Percentiles rank a stretch among this genome's conserved stretches.
phyloP scores from a whole-genome alignment of 2,113 vertebrate species.

The Mellivora capensis region DNA sequence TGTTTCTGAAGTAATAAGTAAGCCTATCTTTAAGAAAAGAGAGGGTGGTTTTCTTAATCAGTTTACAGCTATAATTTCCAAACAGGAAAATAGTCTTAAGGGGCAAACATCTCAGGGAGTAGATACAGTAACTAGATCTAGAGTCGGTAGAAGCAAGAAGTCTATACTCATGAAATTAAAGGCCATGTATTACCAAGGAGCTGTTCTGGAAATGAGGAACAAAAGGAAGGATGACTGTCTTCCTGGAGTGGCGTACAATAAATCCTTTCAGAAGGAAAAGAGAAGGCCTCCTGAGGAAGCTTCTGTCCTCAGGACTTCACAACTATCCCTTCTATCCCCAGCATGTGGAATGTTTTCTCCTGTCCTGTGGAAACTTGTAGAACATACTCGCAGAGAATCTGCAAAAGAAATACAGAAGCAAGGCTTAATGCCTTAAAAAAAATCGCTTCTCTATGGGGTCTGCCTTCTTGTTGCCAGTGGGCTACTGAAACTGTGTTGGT shows the following conservation, averaged over 20 bases:
- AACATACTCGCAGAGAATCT: background rate
- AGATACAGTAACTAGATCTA: conserved; percentile 71
- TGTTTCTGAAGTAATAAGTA: conserved; percentile 74
- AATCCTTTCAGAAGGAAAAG: background rate
- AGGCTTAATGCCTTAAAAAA: background rate
- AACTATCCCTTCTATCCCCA: background rate
- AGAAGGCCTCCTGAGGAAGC: background rate
- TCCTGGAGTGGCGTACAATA: background rate
- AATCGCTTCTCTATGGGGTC: background rate
- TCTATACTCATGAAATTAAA: conserved; percentile 77
- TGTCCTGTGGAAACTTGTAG: background rate
- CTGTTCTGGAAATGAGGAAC: conserved; percentile 49
- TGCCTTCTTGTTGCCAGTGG: background rate
- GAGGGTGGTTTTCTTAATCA: conserved; percentile 70
- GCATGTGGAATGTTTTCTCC: background rate
- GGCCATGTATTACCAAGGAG: conserved; percentile 58
- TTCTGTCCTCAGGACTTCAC: background rate
- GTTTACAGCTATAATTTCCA: conserved; percentile 73
- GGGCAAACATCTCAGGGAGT: conserved; percentile 72
- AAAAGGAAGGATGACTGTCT: conserved; percentile 5
- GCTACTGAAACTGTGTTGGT: background rate
- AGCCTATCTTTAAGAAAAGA: conserved; percentile 74
- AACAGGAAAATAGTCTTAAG: conserved; percentile 75
- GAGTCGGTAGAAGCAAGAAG: conserved; percentile 73
- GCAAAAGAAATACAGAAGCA: background rate